These are phyloP conservation scores for Trissolcus basalis DNA, from an alignment of 1,140 invertebrate genomes.

Conservation along the genomic window DNA sequence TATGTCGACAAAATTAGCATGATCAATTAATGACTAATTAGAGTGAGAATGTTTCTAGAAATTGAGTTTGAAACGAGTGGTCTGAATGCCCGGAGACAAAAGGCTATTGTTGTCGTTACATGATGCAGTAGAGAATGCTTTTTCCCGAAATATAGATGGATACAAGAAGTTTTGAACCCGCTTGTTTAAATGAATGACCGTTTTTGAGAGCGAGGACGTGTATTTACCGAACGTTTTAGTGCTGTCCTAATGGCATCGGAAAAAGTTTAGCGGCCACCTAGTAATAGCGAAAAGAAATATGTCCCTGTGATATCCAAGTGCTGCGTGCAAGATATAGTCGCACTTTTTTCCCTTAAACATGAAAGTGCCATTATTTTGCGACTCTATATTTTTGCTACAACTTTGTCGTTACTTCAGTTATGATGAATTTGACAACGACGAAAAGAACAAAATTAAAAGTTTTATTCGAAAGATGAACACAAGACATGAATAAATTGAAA, in stretches of 20 bases:
- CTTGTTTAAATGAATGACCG: slow-evolving; percentile 45
- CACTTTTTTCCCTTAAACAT: slow-evolving; percentile 19
- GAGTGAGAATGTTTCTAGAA: no score
- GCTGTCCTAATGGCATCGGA: slow-evolving; percentile 48
- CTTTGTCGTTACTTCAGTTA: no score
- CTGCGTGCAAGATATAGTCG: slow-evolving; percentile 32
- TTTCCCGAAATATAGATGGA: slow-evolving; percentile 27
- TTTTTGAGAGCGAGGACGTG: slow-evolving; percentile 26
- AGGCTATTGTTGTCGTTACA: slow-evolving; percentile 6
- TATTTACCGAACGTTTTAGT: slow-evolving; percentile 46
- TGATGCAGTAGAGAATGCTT: slow-evolving; percentile 13
- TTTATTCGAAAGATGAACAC: no score
- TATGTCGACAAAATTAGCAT: no score
- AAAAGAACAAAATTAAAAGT: no score
- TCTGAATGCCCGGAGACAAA: slow-evolving; percentile 16
- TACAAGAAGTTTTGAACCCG: slow-evolving; percentile 41
- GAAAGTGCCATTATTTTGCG: slow-evolving; percentile 31
- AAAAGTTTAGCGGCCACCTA: slow-evolving; percentile 47
- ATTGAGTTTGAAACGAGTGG: slow-evolving; percentile 24
- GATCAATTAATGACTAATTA: no score
- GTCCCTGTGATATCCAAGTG: slow-evolving; percentile 22
- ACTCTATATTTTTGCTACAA: slow-evolving; percentile 9
- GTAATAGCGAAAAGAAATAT: slow-evolving; percentile 47
- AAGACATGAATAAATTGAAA: no score
- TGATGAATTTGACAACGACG: no score